Conservation (phyloP, 37 sponge, comb jelly and placozoan genomes). For the Beroe forskalii region DNA sequence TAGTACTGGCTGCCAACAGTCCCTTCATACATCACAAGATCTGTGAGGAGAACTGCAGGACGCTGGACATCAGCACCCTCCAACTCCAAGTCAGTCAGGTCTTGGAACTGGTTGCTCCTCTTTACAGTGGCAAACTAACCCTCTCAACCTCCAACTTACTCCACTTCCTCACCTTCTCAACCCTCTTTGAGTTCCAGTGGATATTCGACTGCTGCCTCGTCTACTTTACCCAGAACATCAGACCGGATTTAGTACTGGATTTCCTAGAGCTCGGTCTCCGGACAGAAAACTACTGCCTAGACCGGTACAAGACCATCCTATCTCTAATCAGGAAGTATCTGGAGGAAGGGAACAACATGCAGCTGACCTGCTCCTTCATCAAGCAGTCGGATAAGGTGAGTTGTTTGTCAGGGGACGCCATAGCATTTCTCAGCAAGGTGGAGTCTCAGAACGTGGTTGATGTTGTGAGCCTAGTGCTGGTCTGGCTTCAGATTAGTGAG, state of each 20-base stretch:
- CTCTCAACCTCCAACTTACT: neutral
- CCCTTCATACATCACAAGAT: constrained; percentile 34
- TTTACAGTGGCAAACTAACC: constrained; percentile 28
- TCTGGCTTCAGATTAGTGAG: neutral
- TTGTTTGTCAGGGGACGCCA: neutral
- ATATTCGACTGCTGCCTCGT: constrained; percentile 39
- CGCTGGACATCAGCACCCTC: neutral
- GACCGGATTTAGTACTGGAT: constrained; percentile 7
- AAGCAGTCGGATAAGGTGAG: neutral
- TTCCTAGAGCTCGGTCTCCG: constrained; percentile 30
- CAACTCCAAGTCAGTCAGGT: neutral
- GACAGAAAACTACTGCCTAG: constrained; percentile 4
- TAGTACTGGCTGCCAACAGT: constrained; percentile 14
- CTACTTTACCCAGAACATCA: constrained; percentile 39
- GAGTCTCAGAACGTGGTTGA: neutral
- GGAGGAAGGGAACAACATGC: constrained; percentile 44
- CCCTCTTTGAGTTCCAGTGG: constrained; percentile 41
- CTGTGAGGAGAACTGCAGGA: neutral
- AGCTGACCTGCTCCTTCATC: neutral
- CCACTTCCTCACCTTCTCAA: neutral
- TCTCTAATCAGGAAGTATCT: neutral
- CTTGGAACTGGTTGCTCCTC: neutral
- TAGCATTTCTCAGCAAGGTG: neutral
- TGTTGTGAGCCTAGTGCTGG: neutral
- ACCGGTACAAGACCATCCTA: neutral